phyloP scores from a whole-genome alignment of 2,888 invertebrate species.

The Drosophila mulleri region DNA sequence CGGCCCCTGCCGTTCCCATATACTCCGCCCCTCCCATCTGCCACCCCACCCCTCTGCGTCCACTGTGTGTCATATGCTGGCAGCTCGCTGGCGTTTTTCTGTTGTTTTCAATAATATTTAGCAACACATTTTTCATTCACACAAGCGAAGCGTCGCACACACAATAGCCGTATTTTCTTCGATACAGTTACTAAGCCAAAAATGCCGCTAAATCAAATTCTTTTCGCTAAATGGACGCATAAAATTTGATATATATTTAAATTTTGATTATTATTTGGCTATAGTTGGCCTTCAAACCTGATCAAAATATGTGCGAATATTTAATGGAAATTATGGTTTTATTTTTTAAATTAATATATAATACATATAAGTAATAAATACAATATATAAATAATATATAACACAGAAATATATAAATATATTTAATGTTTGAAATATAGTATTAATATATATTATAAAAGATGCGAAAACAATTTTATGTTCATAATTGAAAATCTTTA shows the following conservation, averaged over 20 bases:
- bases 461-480: too few species aligned
- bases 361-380: too few species aligned
- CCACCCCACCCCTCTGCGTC: background rate
- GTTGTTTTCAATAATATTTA: constrained; percentile 68
- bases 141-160: constrained; percentile 29
- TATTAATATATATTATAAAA: too few species aligned
- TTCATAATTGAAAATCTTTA: too few species aligned
- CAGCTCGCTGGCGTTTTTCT: constrained; percentile 49
- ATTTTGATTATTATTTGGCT: background rate
- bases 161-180: constrained; percentile 33
- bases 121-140: constrained; percentile 61
- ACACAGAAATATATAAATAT: too few species aligned
- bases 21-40: background rate
- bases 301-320: background rate
- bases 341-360: background rate
- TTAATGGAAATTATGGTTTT: background rate
- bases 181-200: constrained; percentile 15
- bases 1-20: constrained; percentile 4
- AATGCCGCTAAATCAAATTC: constrained; percentile 22
- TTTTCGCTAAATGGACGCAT: background rate
- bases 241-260: background rate
- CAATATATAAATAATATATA: too few species aligned
- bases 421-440: too few species aligned
- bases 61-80: constrained; percentile 19
- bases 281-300: background rate